Base-by-base conservation (phyloP, 1,140 invertebrate genomes). In the Macrocentrus cingulum region DNA sequence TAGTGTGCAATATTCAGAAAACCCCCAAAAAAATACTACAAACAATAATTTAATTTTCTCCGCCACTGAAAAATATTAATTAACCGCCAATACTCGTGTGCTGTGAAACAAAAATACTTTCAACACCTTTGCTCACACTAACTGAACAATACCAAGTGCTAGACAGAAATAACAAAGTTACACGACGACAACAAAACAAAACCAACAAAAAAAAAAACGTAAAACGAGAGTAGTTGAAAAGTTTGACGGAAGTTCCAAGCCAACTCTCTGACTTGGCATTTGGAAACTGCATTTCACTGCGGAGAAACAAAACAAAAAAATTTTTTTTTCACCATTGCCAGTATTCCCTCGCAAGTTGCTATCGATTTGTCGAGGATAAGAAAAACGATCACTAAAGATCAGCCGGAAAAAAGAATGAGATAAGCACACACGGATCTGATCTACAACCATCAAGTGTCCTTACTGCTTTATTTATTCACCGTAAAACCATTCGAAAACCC, bases 181-280 rank as follows among this genome's bases (percentile, higher is more conserved):
- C 20, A 8, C 34, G 19, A 25, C 39, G 36, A 29, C 25, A 9
- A 29, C 25, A 29, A 29, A 4, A 13, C n/a, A 49, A 49, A 29
- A 32, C 23, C 34, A 49, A 29, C 29, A 29, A 49, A 9, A 19
- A 37, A 54, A 25, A 23, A 41, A 41, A 41, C 36, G 9, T 23
- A 39, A 41, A 8, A 42, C 23, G 2, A 15, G 20, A 49, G 15
- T n/a, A 22, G 46, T 29, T 49, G 13, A 13, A n/a, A 29, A 49
- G 46, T 49, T 49, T 49, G n/a, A 49, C 29, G 46, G 34, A 49
- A 49, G 46, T 49, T 49, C 25, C 11, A 46, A 20, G 22, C 44
- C 44, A 25, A 34, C 18, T 29, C n/a, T n/a, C 15, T 29, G 46
- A 32, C 34, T 16, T 29, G 18, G 20, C 25, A 9, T 49, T 49